Evolutionary conservation across 2,797 vertebrate genomes (phyloP), one percentile per base, ranked within the genome.

Genomic region (Hyperoplus immaculatus): DNA sequence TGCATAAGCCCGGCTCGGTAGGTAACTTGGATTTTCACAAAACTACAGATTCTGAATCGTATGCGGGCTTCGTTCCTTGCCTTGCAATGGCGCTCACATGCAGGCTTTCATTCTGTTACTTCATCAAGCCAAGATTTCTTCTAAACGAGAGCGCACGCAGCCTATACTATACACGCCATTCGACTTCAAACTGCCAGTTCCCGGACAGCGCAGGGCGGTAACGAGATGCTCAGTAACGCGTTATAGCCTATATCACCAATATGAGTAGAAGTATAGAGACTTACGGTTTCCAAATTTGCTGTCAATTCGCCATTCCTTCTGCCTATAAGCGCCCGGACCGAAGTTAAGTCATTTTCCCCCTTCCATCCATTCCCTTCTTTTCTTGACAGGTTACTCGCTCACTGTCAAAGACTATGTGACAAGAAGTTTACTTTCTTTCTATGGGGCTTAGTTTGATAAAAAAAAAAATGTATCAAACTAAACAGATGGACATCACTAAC

Each of bases 151-250:
- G 81, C 54, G 81, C 71, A 18, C 10, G 64, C 57, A 82, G 63
- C 51, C 51, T 67, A 29, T 29, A 29, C 29, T 29, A 29, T 29
- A 15, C 69, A 79, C 85, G 71, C 75, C 72, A 82, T 58, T 80
- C 79, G 71, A 73, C 61, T 81, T 67, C 72, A 82, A 87, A 87
- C 77, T 59, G 67, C 72, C n/a, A 43, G 81, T 82, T 89, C 83
- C 82, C 80, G 80, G 70, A 80, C 83, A 60, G 84, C 46, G 57
- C 67, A 59, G 88, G 85, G 83, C 80, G 81, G 92, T 77, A 85
- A 87, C 72, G 82, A 72, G 55, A 53, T 59, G 79, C 80, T 14
- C 76, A 42, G 82, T 76, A 88, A 89, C 82, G 86, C 79, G 75
- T 87, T 85, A 86, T 89, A 38, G 6, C 42, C 60, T 41, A 51